These are phyloP conservation scores for Acomys russatus DNA, from an alignment of 2,797 vertebrate species.

Conservation along the genomic window DNA sequence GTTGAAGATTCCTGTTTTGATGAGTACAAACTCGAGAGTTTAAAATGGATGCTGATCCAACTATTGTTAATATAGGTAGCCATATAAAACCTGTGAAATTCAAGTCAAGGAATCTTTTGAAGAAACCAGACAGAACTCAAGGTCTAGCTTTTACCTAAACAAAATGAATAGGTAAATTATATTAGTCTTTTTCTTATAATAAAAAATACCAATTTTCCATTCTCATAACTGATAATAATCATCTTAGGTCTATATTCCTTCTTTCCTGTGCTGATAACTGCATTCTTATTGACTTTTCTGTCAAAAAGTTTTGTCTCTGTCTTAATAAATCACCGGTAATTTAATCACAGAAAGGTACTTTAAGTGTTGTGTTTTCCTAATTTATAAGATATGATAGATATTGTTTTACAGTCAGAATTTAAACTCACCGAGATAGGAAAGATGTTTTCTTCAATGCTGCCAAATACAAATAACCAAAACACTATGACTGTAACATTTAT, in stretches of 20 bases:
- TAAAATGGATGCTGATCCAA: conserved; percentile 87
- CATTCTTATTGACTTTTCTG: neutral
- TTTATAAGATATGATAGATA: neutral
- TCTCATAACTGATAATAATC: conserved; percentile 50
- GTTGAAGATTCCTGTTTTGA: conserved; percentile 84
- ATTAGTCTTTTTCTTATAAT: conserved; percentile 56
- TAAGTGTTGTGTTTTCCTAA: neutral
- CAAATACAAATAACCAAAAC: no score
- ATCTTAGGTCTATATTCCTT: neutral
- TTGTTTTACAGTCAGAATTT: no score
- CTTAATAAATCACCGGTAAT: conserved; percentile 30
- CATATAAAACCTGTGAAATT: conserved; percentile 82
- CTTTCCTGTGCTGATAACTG: conserved; percentile 4
- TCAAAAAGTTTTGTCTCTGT: neutral
- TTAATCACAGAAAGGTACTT: conserved; percentile 56
- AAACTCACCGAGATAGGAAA: no score
- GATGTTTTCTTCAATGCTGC: no score
- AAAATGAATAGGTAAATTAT: conserved; percentile 55
- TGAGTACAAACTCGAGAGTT: conserved; percentile 83
- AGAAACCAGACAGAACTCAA: conserved; percentile 67
- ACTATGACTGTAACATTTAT: no score
- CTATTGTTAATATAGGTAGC: conserved; percentile 86
- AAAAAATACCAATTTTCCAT: conserved; percentile 39
- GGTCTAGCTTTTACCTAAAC: conserved; percentile 59
- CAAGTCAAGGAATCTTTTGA: conserved; percentile 80